Conservation (phyloP, 1,140 invertebrate species). For the Drosophila paulistorum region DNA sequence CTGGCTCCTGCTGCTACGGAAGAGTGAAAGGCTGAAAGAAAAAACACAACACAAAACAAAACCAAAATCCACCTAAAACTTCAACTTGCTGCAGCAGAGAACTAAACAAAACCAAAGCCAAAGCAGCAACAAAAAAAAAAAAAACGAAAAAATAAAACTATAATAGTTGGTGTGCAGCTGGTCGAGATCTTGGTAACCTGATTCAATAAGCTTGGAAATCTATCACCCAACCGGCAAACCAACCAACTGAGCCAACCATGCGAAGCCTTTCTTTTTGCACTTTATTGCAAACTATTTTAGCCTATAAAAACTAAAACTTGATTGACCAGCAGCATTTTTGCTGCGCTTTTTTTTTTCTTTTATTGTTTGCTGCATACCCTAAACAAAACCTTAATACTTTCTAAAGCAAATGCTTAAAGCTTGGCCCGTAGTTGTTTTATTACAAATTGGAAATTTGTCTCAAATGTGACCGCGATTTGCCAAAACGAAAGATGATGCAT, state of each 20-base stretch:
- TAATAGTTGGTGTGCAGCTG: constrained; percentile 45
- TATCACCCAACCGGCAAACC: constrained; percentile 44
- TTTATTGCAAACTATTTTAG: constrained; percentile 40
- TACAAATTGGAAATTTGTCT: constrained; percentile 70
- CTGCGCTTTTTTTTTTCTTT: constrained; percentile 14
- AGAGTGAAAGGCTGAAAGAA: constrained; percentile 57
- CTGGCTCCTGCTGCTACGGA: constrained; percentile 7
- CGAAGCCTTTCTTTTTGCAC: constrained; percentile 61
- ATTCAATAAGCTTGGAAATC: constrained; percentile 65
- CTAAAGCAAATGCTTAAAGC: constrained; percentile 48
- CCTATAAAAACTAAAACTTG: constrained; percentile 43
- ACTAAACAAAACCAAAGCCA: constrained; percentile 9
- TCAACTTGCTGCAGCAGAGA: constrained; percentile 9
- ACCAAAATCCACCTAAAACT: background rate
- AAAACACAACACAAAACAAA: too few relatives aligned
- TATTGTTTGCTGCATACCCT: constrained; percentile 11
- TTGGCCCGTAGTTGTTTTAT: constrained; percentile 62
- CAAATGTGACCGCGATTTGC: constrained; percentile 37
- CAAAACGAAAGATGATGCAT: background rate
- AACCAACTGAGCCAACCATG: constrained; percentile 22
- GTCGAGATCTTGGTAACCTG: constrained; percentile 62
- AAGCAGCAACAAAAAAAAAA: background rate
- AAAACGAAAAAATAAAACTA: too few relatives aligned
- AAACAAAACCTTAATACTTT: constrained; percentile 51
- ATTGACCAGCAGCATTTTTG: constrained; percentile 56